Percentiles rank a stretch among this genome's conserved stretches.
Evolutionary conservation across 2,797 vertebrate species (phyloP).

Genomic region (Sparidentex hasta): DNA sequence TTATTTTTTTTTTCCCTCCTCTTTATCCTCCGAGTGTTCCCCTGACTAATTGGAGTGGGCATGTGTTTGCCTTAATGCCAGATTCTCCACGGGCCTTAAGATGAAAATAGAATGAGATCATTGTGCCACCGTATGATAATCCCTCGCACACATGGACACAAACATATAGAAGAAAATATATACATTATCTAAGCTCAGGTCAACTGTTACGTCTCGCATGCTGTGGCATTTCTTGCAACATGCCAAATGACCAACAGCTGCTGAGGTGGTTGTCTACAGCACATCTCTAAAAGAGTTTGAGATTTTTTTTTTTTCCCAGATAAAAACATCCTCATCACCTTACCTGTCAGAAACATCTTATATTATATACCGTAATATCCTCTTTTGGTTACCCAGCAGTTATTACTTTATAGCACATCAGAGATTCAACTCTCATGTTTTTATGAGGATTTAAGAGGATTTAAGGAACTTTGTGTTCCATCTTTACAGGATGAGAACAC

Average conservation of each 20-base stretch:
- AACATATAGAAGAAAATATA: slow-evolving; percentile 17
- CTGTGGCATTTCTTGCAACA: not conserved
- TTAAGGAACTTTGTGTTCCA: not conserved
- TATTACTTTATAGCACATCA: not conserved
- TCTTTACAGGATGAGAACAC: not conserved
- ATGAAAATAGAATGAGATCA: slow-evolving; percentile 58
- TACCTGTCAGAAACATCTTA: not conserved
- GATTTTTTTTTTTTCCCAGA: not conserved
- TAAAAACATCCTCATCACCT: not conserved
- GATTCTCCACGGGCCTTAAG: slow-evolving; percentile 62
- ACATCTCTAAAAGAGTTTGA: not conserved
- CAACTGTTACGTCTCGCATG: slow-evolving; percentile 18
- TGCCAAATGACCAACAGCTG: slow-evolving; percentile 1
- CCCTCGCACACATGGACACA: slow-evolving; percentile 25
- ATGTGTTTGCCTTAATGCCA: slow-evolving; percentile 64
- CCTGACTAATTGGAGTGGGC: slow-evolving; percentile 70
- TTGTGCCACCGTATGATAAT: slow-evolving; percentile 51
- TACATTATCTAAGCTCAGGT: slow-evolving; percentile 1
- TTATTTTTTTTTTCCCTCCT: slow-evolving; percentile 29
- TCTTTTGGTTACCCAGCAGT: not conserved
- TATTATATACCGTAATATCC: too few species aligned
- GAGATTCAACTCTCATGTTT: not conserved
- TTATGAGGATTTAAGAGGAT: not conserved
- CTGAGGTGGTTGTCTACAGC: too few species aligned
- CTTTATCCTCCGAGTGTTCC: slow-evolving; percentile 39